A percentile compares a stretch with the other conserved stretches of the same genome.
Evolutionary conservation across 2,888 invertebrate genomes (phyloP).

Genomic region (Noctua comes): DNA sequence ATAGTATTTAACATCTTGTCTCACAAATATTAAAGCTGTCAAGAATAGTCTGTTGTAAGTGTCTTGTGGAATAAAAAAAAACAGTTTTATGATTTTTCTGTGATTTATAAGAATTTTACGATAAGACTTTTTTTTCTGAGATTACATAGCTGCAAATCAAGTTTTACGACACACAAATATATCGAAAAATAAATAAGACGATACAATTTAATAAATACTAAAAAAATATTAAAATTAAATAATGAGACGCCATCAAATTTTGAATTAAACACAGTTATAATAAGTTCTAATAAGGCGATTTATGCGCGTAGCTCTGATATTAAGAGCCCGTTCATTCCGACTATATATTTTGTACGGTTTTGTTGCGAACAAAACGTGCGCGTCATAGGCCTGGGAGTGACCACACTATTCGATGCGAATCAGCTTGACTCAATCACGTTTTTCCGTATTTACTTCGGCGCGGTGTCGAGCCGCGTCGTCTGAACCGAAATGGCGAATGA

Average conservation of each 20-base stretch:
- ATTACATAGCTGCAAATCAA: not conserved
- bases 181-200: slow-evolving; percentile 56
- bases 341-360: not conserved
- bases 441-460: not conserved
- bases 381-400: not conserved
- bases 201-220: slow-evolving; percentile 53
- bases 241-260: slow-evolving; percentile 24
- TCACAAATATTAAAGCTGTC: slow-evolving; percentile 25
- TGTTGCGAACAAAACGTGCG: not conserved
- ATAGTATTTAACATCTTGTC: not conserved
- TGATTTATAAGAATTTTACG: not conserved
- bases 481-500: not conserved
- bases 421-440: not conserved
- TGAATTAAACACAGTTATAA: not conserved
- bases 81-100: not conserved
- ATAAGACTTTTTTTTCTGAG: not conserved
- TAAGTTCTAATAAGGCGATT: not conserved
- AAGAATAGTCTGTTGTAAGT: not conserved
- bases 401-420: not conserved
- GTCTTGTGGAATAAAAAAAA: not conserved
- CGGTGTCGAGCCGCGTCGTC: not conserved
- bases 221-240: slow-evolving; percentile 17
- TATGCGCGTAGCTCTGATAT: not conserved
- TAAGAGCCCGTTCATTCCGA: not conserved
- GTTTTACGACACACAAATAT: slow-evolving; percentile 14